Evolutionary conservation across 2,888 invertebrate genomes (phyloP), one percentile per base, ranked within the genome.

Genomic region (Stenotaenia linearis): DNA sequence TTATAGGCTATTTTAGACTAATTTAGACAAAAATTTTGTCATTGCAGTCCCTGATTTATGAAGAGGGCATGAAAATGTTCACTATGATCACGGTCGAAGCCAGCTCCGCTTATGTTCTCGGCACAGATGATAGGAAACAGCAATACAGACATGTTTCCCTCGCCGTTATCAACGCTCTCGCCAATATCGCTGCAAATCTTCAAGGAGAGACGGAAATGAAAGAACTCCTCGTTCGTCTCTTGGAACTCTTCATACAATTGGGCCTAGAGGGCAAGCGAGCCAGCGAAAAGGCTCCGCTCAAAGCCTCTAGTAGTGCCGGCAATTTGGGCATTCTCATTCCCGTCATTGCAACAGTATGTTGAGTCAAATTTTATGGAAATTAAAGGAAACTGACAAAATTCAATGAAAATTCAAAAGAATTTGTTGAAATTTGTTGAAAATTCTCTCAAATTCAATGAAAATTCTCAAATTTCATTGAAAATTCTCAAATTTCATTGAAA

Each of bases 1-100:
- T n/a, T n/a, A n/a, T n/a, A n/a, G n/a, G n/a, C n/a, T n/a, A n/a
- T n/a, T n/a, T n/a, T n/a, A n/a, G n/a, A n/a, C n/a, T n/a, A n/a
- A n/a, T n/a, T n/a, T n/a, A n/a, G n/a, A n/a, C n/a, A n/a, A n/a
- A n/a, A n/a, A n/a, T n/a, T n/a, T n/a, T n/a, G n/a, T n/a, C n/a
- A n/a, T n/a, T n/a, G n/a, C n/a, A n/a, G 89, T 85, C 87, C 1
- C 86, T 89, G 83, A 89, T 91, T 23, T 95, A 97, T 85, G 96
- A 96, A 83, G 96, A 96, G 86, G 96, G 99, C 81, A 97, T 99
- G 97, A 92, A 95, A 84, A 96, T 98, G 94, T 98, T 98, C 87
- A 95, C 93, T 0, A 93, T 95, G 86, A 96, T 98, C 84, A 96
- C 96, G 0, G 93, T 97, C 12, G 88, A 89, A 82, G 88, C 89